phyloP scores from a whole-genome alignment of 37 sponge, comb jelly and placozoan genomes.

The Halisarca cf. caerulea region DNA sequence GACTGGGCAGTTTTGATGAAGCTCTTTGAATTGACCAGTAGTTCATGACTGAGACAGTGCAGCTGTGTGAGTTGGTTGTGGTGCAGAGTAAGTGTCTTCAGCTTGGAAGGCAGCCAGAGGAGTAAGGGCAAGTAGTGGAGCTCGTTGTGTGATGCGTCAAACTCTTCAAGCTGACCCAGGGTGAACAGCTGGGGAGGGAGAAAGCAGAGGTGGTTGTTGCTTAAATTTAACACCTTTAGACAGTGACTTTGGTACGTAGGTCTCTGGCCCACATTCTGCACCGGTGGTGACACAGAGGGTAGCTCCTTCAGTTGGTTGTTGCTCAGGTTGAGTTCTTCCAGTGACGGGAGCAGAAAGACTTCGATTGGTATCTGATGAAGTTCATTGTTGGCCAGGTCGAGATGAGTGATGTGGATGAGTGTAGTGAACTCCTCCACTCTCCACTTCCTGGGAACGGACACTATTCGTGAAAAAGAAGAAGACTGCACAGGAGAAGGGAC shows the following conservation, averaged over 20 bases:
- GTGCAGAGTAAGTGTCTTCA: conserved; percentile 46
- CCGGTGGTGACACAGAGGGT: conserved; percentile 9
- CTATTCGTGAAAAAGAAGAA: no score
- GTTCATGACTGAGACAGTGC: conserved; percentile 48
- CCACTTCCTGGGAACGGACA: no score
- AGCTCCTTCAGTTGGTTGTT: conserved; percentile 49
- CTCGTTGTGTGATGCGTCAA: conserved; percentile 47
- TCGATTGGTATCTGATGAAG: conserved; percentile 48
- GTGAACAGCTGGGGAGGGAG: conserved; percentile 58
- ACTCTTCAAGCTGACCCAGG: conserved; percentile 31
- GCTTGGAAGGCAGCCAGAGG: conserved; percentile 60
- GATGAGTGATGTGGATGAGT: conserved; percentile 32
- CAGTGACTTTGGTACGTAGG: conserved; percentile 7
- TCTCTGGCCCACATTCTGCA: neutral
- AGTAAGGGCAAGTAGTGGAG: conserved; percentile 61
- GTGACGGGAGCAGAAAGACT: conserved; percentile 48
- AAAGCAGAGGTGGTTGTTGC: conserved; percentile 43
- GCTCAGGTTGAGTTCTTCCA: conserved; percentile 39
- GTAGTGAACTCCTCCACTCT: neutral
- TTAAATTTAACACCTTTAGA: conserved; percentile 30
- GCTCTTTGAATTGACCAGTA: neutral
- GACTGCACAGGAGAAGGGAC: no score
- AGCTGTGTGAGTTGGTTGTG: conserved; percentile 54
- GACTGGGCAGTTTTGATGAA: neutral
- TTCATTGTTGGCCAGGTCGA: conserved; percentile 52